Conservation (phyloP, 2,113 vertebrate species). For the Dunckerocampus dactyliophorus region DNA sequence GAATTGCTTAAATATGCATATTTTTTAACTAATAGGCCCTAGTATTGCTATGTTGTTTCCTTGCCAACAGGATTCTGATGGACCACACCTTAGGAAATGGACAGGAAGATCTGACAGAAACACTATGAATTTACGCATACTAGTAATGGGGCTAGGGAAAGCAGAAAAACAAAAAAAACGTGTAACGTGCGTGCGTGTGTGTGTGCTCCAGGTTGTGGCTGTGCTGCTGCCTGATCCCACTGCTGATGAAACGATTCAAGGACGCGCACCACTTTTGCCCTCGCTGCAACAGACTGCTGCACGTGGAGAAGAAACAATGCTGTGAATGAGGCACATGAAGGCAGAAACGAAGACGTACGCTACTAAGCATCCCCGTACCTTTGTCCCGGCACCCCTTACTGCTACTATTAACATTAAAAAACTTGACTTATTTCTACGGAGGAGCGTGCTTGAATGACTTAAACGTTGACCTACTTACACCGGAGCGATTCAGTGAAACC, state of each 20-base stretch:
- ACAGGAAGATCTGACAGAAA: too few species aligned
- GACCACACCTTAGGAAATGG: too few species aligned
- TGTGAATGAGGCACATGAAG: constrained; percentile 53
- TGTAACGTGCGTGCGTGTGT: constrained; percentile 12
- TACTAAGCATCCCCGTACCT: neutral
- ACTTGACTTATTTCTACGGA: constrained; percentile 35
- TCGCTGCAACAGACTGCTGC: constrained; percentile 64
- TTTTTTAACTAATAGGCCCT: too few species aligned
- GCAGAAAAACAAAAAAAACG: too few species aligned
- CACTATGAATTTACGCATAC: too few species aligned
- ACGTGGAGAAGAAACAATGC: constrained; percentile 70
- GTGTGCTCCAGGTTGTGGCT: constrained; percentile 61
- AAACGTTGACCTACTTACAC: neutral
- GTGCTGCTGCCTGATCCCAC: constrained; percentile 75
- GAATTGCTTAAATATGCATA: too few species aligned
- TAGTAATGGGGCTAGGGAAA: too few species aligned
- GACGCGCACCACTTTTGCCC: constrained; percentile 74
- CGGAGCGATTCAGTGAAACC: neutral
- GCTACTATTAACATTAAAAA: too few species aligned
- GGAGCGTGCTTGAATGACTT: constrained; percentile 1
- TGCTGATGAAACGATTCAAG: constrained; percentile 72
- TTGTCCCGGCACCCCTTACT: neutral
- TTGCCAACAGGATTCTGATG: too few species aligned
- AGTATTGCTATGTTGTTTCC: too few species aligned
- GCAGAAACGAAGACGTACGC: constrained; percentile 1